Base-by-base conservation (phyloP, 1,140 invertebrate species). In the Drosophila murphyi region DNA sequence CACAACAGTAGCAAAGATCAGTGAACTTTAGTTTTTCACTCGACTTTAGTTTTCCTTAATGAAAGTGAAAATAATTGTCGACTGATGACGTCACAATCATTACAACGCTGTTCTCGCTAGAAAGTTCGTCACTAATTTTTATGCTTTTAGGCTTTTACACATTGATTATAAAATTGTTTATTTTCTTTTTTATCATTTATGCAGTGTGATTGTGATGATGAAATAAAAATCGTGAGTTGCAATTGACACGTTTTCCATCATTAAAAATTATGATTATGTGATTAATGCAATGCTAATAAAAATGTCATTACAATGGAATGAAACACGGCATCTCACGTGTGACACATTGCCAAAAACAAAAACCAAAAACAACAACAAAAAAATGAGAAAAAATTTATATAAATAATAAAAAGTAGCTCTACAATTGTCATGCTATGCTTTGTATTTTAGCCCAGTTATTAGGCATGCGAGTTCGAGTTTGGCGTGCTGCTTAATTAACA, bases 321-420 rank as follows among this genome's bases (percentile, higher is more conserved):
- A 54, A 37, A 68, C 32, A n/a, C 35, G 39, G 57, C 52, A 41
- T 61, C 67, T 61, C 67, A 59, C 60, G 67, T 76, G 72, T 71
- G 80, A 87, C 83, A 88, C 80, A 88, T 69, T 78, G 82, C 70
- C 82, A 73, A 85, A 85, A n/a, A n/a, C n/a, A n/a, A n/a, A 86
- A 57, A 32, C 48, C 3, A 34, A 34, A 34, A 34, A 34, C 34
- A 48, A 57, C 37, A 56, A 57, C 6, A 8, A 8, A 69, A 45
- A 35, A 41, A 35, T 10, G 6, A 12, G 7, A 59, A 60, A 20
- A 28, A n/a, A 34, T 43, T 8, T 10, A 60, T 28, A 37, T 51
- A 47, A 62, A 10, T 29, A 50, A 31, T 29, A 10, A 35, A 60
- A 60, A 20, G 7, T 39, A 6, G 4, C 20, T 20, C 7, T 56